Conservation (phyloP, 2,797 vertebrate genomes). For the Valencia hispanica region DNA sequence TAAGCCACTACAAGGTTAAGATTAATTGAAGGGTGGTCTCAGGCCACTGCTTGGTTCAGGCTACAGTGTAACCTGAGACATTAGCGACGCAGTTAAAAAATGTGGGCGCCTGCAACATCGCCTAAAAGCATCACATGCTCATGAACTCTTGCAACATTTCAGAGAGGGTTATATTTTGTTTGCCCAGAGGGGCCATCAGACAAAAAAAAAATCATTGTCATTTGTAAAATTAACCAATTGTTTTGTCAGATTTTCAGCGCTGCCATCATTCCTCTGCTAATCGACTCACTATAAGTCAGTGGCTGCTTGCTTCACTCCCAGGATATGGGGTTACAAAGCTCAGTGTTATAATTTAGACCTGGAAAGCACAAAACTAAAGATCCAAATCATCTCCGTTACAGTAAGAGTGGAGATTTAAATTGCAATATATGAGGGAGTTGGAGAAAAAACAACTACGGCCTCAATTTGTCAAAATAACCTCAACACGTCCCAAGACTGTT, state of each 20-base stretch:
- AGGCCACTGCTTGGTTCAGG: constrained; percentile 68
- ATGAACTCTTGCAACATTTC: constrained; percentile 77
- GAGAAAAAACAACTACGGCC: constrained; percentile 66
- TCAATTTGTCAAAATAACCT: constrained; percentile 74
- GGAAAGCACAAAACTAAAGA: constrained; percentile 50
- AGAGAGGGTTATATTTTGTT: constrained; percentile 72
- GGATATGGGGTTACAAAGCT: constrained; percentile 67
- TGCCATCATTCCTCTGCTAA: constrained; percentile 82
- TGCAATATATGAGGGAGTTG: constrained; percentile 63
- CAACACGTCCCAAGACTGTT: constrained; percentile 59
- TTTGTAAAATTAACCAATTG: constrained; percentile 88
- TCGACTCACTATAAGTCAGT: constrained; percentile 72
- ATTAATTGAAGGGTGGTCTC: constrained; percentile 87
- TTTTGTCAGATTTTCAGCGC: constrained; percentile 84
- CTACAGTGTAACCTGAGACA: constrained; percentile 83
- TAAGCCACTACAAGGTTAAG: constrained; percentile 86
- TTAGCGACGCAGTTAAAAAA: constrained; percentile 77
- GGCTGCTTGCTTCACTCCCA: constrained; percentile 68
- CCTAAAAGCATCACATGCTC: constrained; percentile 71
- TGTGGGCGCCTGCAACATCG: constrained; percentile 75
- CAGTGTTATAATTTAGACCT: constrained; percentile 48
- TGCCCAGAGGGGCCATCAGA: constrained; percentile 70
- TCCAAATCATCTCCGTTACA: constrained; percentile 63
- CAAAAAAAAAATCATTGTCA: constrained; percentile 82
- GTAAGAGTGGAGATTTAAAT: constrained; percentile 59